A percentile compares a stretch with the other conserved stretches of the same genome.
These are phyloP conservation scores for Tautogolabrus adspersus DNA, from an alignment of 2,113 vertebrate genomes.

Conservation along the genomic window DNA sequence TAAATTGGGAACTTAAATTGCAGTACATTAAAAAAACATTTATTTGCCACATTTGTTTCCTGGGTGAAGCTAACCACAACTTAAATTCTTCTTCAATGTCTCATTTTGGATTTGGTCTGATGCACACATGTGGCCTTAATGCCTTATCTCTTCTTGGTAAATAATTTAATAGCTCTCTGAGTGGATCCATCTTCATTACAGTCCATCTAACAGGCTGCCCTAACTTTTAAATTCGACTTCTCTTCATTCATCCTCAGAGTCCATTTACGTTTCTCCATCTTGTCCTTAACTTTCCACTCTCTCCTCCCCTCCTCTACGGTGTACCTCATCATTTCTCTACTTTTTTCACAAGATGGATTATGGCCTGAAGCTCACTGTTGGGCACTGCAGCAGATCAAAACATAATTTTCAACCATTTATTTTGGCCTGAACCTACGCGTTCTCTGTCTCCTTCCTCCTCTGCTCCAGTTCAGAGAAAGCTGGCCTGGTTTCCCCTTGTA, in stretches of 20 bases:
- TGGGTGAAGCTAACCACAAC: neutral
- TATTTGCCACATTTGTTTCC: neutral
- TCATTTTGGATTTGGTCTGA: neutral
- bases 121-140: constrained; percentile 1
- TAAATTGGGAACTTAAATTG: neutral
- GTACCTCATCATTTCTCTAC: neutral
- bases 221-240: constrained; percentile 8
- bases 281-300: constrained; percentile 27
- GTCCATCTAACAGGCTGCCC: neutral
- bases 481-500: constrained; percentile 7
- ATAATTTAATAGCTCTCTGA: constrained; percentile 19
- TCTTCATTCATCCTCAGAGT: constrained; percentile 36
- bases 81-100: neutral
- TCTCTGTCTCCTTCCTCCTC: neutral
- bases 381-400: constrained; percentile 57
- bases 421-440: constrained; percentile 29
- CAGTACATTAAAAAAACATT: neutral
- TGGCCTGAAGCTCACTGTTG: constrained; percentile 43
- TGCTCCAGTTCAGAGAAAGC: constrained; percentile 2
- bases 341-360: constrained; percentile 41
- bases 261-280: constrained; percentile 16
- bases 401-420: constrained; percentile 55
- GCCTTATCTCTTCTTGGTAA: constrained; percentile 13
- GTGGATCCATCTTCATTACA: constrained; percentile 28
- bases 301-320: neutral